Percentiles rank a stretch among this genome's conserved stretches.
phyloP scores from a whole-genome alignment of 2,888 invertebrate species.

The Lapara coniferarum region DNA sequence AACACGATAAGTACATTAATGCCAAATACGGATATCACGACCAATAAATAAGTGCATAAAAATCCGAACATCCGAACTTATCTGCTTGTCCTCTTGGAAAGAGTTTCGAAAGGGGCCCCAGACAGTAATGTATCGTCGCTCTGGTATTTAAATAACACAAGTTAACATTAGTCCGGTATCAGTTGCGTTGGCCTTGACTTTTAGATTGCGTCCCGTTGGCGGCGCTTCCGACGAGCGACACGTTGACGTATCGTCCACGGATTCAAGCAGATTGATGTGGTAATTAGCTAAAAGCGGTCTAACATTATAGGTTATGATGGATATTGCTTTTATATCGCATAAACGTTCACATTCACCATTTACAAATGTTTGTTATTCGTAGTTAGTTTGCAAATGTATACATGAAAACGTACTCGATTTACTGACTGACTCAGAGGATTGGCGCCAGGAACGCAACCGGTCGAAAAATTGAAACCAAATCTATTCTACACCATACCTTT shows the following conservation, averaged over 20 bases:
- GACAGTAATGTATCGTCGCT: slow-evolving; percentile 56
- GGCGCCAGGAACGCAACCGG: too few relatives aligned
- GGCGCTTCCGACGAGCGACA: slow-evolving; percentile 73
- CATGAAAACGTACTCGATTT: too few relatives aligned
- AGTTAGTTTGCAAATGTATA: too few relatives aligned
- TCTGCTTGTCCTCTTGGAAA: slow-evolving; percentile 61
- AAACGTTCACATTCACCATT: too few relatives aligned
- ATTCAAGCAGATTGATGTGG: background rate
- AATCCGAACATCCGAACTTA: slow-evolving; percentile 31
- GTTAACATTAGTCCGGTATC: slow-evolving; percentile 81
- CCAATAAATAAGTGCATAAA: background rate
- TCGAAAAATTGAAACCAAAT: too few relatives aligned
- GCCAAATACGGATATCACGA: background rate
- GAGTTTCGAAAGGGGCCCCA: slow-evolving; percentile 77
- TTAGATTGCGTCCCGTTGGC: slow-evolving; percentile 64
- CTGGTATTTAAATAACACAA: slow-evolving; percentile 82
- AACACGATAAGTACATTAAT: too few relatives aligned
- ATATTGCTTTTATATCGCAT: too few relatives aligned
- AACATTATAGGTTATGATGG: too few relatives aligned
- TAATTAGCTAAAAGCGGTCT: background rate
- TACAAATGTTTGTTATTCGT: too few relatives aligned
- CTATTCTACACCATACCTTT: too few relatives aligned
- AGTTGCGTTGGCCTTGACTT: slow-evolving; percentile 74
- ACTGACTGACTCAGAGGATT: too few relatives aligned
- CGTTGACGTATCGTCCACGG: slow-evolving; percentile 18